Percentiles rank a stretch among this genome's conserved stretches.
phyloP scores from a whole-genome alignment of 2,797 vertebrate species.

The Borostomias antarcticus region DNA sequence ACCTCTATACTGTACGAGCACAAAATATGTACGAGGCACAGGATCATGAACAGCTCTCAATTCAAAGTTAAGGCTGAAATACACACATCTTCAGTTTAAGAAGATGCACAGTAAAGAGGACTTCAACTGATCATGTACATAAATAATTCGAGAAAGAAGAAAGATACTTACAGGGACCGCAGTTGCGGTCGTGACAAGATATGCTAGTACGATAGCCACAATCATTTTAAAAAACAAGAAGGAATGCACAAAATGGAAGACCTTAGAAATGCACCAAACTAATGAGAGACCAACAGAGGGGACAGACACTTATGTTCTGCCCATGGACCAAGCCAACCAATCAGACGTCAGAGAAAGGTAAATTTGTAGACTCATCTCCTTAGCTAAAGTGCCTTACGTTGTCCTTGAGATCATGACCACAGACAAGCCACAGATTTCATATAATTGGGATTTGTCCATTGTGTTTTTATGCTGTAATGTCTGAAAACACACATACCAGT shows the following conservation, averaged over 20 bases:
- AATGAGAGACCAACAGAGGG: slow-evolving; percentile 28
- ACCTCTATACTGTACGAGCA: not conserved
- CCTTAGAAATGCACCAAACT: slow-evolving; percentile 20
- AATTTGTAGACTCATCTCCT: slow-evolving; percentile 41
- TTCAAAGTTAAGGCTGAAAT: not conserved
- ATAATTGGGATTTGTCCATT: slow-evolving; percentile 49
- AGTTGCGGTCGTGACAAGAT: slow-evolving; percentile 31
- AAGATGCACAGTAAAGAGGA: too few species aligned
- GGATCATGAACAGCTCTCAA: not conserved
- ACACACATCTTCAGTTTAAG: not conserved
- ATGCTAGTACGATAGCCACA: slow-evolving; percentile 38
- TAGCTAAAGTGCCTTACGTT: slow-evolving; percentile 40
- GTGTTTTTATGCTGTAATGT: slow-evolving; percentile 64
- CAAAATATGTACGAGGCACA: not conserved
- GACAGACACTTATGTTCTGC: slow-evolving; percentile 55
- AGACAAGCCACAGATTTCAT: slow-evolving; percentile 40
- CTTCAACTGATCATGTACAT: not conserved
- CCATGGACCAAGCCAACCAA: slow-evolving; percentile 56
- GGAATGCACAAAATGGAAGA: slow-evolving; percentile 19
- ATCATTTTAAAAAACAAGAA: slow-evolving; percentile 53
- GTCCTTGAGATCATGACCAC: slow-evolving; percentile 31
- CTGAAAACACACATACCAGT: slow-evolving; percentile 52
- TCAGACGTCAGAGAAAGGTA: slow-evolving; percentile 50
- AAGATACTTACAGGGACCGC: slow-evolving; percentile 57
- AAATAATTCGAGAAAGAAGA: not conserved